phyloP scores from a whole-genome alignment of 2,888 invertebrate species.

The Drosophila birchii region DNA sequence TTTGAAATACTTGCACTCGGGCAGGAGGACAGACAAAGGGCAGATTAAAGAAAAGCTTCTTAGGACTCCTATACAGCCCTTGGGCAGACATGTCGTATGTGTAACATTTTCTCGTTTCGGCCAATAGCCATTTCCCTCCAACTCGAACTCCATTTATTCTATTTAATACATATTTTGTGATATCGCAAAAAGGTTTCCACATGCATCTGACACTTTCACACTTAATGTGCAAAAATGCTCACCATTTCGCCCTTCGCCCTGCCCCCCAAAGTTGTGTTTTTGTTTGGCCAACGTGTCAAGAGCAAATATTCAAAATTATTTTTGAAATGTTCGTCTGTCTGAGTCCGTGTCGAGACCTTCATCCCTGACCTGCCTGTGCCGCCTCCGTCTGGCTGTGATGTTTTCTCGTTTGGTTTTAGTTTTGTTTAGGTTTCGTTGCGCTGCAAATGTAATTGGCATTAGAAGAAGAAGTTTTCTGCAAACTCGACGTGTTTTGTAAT shows the following conservation, averaged over 20 bases:
- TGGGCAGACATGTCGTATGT: constrained; percentile 59
- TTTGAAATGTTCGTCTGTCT: constrained; percentile 68
- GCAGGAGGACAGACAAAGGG: constrained; percentile 46
- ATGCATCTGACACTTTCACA: constrained; percentile 78
- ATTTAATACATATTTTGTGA: constrained; percentile 67
- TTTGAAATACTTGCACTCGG: constrained; percentile 11
- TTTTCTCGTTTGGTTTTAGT: constrained; percentile 66
- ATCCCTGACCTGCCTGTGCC: constrained; percentile 17
- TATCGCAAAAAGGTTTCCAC: constrained; percentile 58
- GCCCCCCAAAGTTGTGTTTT: constrained; percentile 22
- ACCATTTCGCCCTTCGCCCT: constrained; percentile 29
- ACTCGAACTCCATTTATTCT: constrained; percentile 44
- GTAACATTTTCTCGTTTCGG: constrained; percentile 57
- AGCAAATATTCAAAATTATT: constrained; percentile 80
- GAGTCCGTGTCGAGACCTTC: constrained; percentile 13
- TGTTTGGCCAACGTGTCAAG: constrained; percentile 72
- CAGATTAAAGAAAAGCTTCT: constrained; percentile 50
- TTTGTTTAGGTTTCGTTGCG: constrained; percentile 73
- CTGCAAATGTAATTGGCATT: constrained; percentile 79
- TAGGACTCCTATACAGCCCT: constrained; percentile 16
- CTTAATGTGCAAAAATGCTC: constrained; percentile 66
- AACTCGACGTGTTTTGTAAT: constrained; percentile 78
- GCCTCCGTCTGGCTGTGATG: constrained; percentile 28
- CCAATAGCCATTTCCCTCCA: constrained; percentile 1
- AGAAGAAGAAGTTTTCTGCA: constrained; percentile 67